Base-by-base conservation (phyloP, 30 jellyfish, hydroid and myxozoan genomes). In the Sanderia malayensis region DNA sequence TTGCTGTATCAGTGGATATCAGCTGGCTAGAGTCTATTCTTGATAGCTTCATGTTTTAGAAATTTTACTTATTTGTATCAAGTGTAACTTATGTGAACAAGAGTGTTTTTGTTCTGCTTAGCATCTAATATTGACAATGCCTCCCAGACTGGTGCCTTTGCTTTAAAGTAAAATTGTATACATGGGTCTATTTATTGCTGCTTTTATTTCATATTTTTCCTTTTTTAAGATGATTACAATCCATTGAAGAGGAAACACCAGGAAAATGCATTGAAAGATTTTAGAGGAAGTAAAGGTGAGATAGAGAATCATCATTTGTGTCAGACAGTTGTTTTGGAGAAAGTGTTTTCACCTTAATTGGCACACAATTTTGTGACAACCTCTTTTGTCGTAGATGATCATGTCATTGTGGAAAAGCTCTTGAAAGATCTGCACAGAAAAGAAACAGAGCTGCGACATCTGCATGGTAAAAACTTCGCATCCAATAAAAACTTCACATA, bases 381-480 rank as follows among this genome's bases (percentile, higher is more conserved):
- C 26, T 73, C 70, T 73, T 21, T 1, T 74, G 57, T 81, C 61
- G 21, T 68, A 81, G 95, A 55, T 7, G 88, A 78, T 20, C 89
- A 86, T 30, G 55, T 65, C 20, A 59, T 67, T n/a, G 24, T 60
- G 27, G 87, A 81, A 29, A 74, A 78, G 66, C 93, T 92, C 37
- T 44, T 92, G 83, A 84, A 80, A 49, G 98, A 92, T 53, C 52
- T 84, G 27, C 82, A 68, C 47, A 60, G 98, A 58, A 92, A 92
- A 55, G 98, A 92, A 67, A 76, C 75, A 4, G 98, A 92, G 46
- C 80, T 92, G 31, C 44, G 98, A 59, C 30, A 32, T 22, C 82
- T 92, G 17, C 96, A 92, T 85, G 98, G 98, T 84, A 47, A 74
- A n/a, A n/a, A n/a, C n/a, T n/a, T n/a, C n/a, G n/a, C n/a, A n/a